Evolutionary conservation across 2,797 vertebrate genomes (phyloP).

Genomic region (Sparidentex hasta): DNA sequence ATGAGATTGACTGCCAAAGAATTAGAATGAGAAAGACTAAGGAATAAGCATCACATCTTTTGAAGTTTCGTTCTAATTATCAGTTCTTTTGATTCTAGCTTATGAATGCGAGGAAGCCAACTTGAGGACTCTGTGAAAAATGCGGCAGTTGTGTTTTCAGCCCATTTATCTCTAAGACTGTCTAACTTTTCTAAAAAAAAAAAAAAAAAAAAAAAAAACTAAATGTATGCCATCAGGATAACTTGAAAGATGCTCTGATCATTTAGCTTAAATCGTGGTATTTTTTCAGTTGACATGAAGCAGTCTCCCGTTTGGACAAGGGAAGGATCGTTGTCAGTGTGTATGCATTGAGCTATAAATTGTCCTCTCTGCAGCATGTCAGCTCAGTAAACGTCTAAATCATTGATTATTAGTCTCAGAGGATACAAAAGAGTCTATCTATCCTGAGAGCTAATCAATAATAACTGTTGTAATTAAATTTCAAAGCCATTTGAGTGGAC

Average conservation of each 20-base stretch:
- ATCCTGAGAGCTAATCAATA: constrained; percentile 15
- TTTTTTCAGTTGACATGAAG: too few relatives aligned
- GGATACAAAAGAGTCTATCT: neutral
- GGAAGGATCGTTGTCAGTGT: neutral
- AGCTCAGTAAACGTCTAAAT: constrained; percentile 5
- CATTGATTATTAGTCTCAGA: constrained; percentile 15
- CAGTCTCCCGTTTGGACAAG: neutral
- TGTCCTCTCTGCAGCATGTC: neutral
- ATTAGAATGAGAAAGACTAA: neutral
- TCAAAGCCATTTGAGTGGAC: neutral
- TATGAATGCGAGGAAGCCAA: neutral
- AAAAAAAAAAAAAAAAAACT: neutral
- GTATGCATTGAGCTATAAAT: neutral
- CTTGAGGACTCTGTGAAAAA: too few relatives aligned
- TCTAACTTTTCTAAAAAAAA: neutral
- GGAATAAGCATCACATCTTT: constrained; percentile 1
- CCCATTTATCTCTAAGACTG: too few relatives aligned
- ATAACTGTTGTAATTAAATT: constrained; percentile 13
- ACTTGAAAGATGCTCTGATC: neutral
- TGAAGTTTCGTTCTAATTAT: neutral
- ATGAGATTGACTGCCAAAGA: neutral
- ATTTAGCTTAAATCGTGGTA: constrained; percentile 5
- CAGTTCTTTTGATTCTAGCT: neutral
- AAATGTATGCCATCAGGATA: neutral
- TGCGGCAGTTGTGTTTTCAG: too few relatives aligned